Conservation (phyloP, 2,797 vertebrate species). For the Periparus ater region DNA sequence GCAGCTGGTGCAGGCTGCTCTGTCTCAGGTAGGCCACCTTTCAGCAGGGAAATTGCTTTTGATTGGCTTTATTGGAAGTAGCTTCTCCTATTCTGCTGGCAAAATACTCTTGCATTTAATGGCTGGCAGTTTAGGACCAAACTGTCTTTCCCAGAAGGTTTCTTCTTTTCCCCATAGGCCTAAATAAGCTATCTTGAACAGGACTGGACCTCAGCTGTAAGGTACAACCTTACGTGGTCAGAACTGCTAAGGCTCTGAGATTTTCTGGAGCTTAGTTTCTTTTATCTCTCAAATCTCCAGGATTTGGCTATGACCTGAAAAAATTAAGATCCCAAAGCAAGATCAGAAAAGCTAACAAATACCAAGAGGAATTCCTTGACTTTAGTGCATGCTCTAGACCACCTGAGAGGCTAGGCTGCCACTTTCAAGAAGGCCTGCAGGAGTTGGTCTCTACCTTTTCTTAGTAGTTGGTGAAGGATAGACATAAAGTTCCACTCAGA, state of each 20-base stretch:
- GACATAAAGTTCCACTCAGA: neutral
- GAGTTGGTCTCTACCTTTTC: neutral
- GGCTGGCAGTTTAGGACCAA: neutral
- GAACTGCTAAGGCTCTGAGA: neutral
- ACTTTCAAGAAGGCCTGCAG: neutral
- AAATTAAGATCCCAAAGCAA: neutral
- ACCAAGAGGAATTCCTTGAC: neutral
- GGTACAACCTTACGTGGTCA: neutral
- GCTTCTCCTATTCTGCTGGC: conserved; percentile 51
- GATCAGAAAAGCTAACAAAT: neutral
- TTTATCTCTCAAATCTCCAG: neutral
- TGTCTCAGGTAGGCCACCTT: conserved; percentile 86
- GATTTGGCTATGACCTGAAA: neutral
- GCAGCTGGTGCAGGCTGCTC: conserved; percentile 82
- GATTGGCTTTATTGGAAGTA: conserved; percentile 80
- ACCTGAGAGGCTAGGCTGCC: neutral
- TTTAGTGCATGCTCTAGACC: neutral
- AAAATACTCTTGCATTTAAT: conserved; percentile 33
- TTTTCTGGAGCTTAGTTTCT: neutral
- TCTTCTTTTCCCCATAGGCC: neutral
- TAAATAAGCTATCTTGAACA: neutral
- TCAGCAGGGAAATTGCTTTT: conserved; percentile 87
- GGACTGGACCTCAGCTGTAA: neutral
- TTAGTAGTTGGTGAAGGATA: neutral
- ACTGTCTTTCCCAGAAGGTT: neutral